phyloP scores from a whole-genome alignment of 1,140 invertebrate genomes.

The Phymastichus coffea region DNA sequence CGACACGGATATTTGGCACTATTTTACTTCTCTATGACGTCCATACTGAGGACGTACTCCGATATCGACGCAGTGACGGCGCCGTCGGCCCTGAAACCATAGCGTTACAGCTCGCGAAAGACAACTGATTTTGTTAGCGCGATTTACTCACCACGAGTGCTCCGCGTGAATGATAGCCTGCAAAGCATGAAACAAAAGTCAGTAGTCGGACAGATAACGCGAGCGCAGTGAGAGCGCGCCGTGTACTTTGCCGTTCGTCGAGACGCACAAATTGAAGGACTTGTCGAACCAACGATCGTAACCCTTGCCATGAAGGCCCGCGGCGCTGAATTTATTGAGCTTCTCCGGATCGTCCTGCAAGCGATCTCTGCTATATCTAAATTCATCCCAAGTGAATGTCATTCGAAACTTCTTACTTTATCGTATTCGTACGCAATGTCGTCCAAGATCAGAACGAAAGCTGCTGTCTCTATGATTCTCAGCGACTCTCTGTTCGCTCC shows the following conservation, averaged over 20 bases:
- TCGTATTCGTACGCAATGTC: constrained; percentile 87
- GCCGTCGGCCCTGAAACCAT: no score
- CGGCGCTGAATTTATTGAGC: constrained; percentile 82
- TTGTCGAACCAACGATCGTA: constrained; percentile 99
- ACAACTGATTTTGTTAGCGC: no score
- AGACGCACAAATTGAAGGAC: constrained; percentile 94
- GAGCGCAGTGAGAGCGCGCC: no score
- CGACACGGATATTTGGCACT: no score
- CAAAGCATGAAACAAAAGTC: constrained; percentile 49
- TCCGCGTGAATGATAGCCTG: constrained; percentile 94
- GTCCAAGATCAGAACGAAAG: constrained; percentile 89
- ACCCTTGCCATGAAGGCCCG: constrained; percentile 92
- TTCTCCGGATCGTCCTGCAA: constrained; percentile 71
- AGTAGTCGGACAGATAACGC: no score
- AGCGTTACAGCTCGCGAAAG: no score
- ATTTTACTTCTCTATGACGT: no score
- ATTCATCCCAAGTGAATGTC: constrained; percentile 10
- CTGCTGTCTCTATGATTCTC: constrained; percentile 89
- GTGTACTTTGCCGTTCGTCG: constrained; percentile 87
- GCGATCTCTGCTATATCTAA: neutral
- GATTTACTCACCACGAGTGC: constrained; percentile 90
- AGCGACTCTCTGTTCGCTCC: constrained; percentile 87
- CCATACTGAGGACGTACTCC: constrained; percentile 60
- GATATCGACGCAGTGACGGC: no score
- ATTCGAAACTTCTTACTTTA: constrained; percentile 60